Conservation (phyloP, 2,797 vertebrate species). For the Danio choprae region DNA sequence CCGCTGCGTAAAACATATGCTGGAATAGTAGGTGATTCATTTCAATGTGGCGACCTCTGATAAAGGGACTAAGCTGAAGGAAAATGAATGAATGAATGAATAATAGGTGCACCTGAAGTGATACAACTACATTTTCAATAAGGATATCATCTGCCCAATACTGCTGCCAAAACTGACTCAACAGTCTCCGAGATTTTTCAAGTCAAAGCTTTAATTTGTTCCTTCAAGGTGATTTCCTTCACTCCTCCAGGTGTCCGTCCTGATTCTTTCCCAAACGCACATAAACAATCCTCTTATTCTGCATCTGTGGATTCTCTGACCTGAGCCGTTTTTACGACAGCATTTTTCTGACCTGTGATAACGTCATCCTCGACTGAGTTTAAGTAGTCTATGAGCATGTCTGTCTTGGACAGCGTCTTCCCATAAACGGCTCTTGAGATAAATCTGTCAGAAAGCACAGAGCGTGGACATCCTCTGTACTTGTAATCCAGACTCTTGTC, state of each 20-base stretch:
- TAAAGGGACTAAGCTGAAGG: too few species aligned
- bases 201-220: conserved; percentile 5
- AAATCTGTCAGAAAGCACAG: conserved; percentile 42
- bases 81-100: too few species aligned
- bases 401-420: conserved; percentile 27
- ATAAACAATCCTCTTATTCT: conserved; percentile 41
- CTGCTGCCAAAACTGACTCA: conserved; percentile 5
- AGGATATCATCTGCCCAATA: background rate
- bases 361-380: conserved; percentile 48
- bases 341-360: conserved; percentile 51
- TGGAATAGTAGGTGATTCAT: too few species aligned
- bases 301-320: conserved; percentile 30
- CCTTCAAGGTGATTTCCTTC: background rate
- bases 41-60: too few species aligned
- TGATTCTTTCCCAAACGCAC: conserved; percentile 15
- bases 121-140: too few species aligned
- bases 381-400: conserved; percentile 41
- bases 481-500: conserved; percentile 12
- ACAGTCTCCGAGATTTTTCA: background rate
- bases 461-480: conserved; percentile 29
- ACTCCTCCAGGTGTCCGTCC: conserved; percentile 28
- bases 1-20: too few species aligned
- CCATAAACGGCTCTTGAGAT: conserved; percentile 41
- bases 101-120: background rate
- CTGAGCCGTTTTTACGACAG: conserved; percentile 43